A percentile compares a stretch with the other conserved stretches of the same genome.
phyloP scores from a whole-genome alignment of 2,888 invertebrate species.

The Aspidapion aeneum region DNA sequence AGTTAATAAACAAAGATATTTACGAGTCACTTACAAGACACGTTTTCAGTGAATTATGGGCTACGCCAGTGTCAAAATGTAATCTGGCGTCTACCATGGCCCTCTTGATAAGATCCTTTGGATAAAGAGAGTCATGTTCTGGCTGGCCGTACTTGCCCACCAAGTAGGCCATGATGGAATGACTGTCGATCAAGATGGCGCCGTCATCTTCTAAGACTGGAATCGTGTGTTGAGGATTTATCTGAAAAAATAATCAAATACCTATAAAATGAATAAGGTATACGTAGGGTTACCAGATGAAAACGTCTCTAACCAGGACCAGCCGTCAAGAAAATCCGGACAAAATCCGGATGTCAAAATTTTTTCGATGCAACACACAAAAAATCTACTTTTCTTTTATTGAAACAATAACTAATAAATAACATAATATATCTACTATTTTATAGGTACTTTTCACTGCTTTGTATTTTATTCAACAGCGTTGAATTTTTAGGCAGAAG shows the following conservation, averaged over 20 bases:
- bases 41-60: not conserved
- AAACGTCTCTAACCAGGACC: too few species aligned
- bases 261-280: too few species aligned
- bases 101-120: conserved; percentile 51
- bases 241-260: conserved; percentile 36
- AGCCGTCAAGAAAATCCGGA: too few species aligned
- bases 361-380: too few species aligned
- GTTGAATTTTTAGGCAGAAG: too few species aligned
- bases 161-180: conserved; percentile 35
- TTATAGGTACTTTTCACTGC: too few species aligned
- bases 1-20: not conserved
- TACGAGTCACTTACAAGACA: not conserved
- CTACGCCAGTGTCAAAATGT: conserved; percentile 50
- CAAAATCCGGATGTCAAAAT: too few species aligned
- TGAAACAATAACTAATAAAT: too few species aligned
- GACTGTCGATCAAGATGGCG: conserved; percentile 55
- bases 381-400: too few species aligned
- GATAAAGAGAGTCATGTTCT: conserved; percentile 49
- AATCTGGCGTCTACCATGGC: conserved; percentile 54
- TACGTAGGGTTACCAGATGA: too few species aligned
- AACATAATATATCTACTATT: too few species aligned
- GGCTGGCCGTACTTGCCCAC: conserved; percentile 32
- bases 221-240: conserved; percentile 54
- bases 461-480: too few species aligned
- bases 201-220: conserved; percentile 55